phyloP scores from a whole-genome alignment of 2,113 vertebrate species.

The Petroica traversi region DNA sequence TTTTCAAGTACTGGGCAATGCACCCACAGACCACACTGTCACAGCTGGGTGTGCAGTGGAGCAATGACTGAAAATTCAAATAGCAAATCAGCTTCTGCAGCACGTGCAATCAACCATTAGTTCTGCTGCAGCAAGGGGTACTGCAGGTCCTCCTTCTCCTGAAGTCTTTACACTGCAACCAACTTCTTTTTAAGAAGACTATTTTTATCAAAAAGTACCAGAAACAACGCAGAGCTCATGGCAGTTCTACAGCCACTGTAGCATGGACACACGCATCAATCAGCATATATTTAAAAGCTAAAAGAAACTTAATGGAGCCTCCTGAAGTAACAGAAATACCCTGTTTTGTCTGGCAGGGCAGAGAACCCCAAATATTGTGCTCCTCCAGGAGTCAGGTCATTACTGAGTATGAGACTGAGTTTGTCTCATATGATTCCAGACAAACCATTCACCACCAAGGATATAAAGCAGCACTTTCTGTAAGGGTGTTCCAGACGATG shows the following conservation, averaged over 20 bases:
- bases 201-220: background rate
- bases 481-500: constrained; percentile 97
- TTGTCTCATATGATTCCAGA: background rate
- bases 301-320: background rate
- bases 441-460: constrained; percentile 64
- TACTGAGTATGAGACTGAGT: background rate
- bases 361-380: too few species aligned
- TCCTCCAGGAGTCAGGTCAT: background rate
- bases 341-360: background rate
- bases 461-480: constrained; percentile 98
- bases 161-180: background rate
- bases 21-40: background rate
- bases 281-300: background rate
- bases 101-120: background rate
- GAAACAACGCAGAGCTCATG: accelerated
- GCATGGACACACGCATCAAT: accelerated
- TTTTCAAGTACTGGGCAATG: background rate
- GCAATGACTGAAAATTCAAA: background rate
- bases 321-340: background rate
- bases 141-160: background rate
- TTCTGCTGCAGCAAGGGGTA: background rate
- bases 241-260: background rate
- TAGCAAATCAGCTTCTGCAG: background rate
- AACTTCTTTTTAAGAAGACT: background rate
- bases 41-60: background rate